A percentile compares a stretch with the other conserved stretches of the same genome.
Evolutionary conservation across 2,797 vertebrate genomes (phyloP).

Genomic region (Echiichthys vipera): DNA sequence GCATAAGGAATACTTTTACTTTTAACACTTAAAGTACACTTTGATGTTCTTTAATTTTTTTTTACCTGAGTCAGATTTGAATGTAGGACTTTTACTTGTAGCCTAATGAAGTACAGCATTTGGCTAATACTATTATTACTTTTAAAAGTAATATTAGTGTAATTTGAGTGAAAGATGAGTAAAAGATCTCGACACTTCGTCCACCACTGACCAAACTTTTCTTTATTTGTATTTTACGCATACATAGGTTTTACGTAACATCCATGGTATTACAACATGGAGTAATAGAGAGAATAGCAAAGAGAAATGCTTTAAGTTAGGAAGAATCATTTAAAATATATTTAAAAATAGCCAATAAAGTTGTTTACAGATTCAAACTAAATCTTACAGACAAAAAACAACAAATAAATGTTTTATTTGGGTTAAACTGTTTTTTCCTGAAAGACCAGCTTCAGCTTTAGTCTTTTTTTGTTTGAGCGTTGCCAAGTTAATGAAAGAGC

Average conservation of each 20-base stretch:
- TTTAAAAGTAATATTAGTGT: too few species aligned
- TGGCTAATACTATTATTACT: not conserved
- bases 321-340: too few species aligned
- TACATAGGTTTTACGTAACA: too few species aligned
- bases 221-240: too few species aligned
- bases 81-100: not conserved
- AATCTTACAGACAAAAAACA: not conserved
- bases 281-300: not conserved
- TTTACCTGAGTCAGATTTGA: not conserved
- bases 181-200: not conserved
- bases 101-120: not conserved
- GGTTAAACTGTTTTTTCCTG: conserved; percentile 25
- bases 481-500: conserved; percentile 54
- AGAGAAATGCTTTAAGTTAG: not conserved
- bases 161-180: too few species aligned
- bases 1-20: not conserved
- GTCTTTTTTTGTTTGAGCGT: conserved; percentile 8
- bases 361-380: too few species aligned
- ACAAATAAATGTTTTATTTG: not conserved
- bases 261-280: not conserved
- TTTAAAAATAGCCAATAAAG: too few species aligned
- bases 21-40: not conserved
- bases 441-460: conserved; percentile 15
- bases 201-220: not conserved
- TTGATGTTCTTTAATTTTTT: not conserved